These are phyloP conservation scores for Cosmopolites sordidus DNA, from an alignment of 2,888 invertebrate genomes.

Conservation along the genomic window DNA sequence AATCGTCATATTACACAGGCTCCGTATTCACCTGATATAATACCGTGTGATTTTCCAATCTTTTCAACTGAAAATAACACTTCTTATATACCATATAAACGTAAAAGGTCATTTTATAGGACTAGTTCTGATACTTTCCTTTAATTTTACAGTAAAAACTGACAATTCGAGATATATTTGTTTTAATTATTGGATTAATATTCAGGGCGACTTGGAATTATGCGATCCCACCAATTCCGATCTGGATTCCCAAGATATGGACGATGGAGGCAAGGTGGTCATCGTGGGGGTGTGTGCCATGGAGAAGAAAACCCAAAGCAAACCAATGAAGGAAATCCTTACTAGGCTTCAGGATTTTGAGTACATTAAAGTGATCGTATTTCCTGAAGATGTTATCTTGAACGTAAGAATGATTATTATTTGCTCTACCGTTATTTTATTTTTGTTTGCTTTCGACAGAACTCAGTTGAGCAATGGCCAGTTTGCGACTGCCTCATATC, in stretches of 20 bases:
- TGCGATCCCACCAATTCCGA: constrained; percentile 57
- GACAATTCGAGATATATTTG: no score
- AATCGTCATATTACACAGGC: no score
- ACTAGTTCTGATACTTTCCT: no score
- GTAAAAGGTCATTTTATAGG: no score
- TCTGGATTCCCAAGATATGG: constrained; percentile 49
- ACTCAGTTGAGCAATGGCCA: constrained; percentile 97
- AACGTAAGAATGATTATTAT: constrained; percentile 62
- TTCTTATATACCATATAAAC: no score
- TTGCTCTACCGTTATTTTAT: not conserved
- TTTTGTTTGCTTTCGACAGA: constrained; percentile 50
- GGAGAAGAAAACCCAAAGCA: constrained; percentile 98
- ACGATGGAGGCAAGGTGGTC: constrained; percentile 78
- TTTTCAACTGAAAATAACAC: no score
- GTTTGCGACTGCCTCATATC: constrained; percentile 96
- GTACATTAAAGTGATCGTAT: constrained; percentile 90
- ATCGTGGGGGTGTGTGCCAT: constrained; percentile 99
- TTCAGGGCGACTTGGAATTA: constrained; percentile 73
- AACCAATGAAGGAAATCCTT: constrained; percentile 98
- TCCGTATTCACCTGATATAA: no score
- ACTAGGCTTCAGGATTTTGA: constrained; percentile 94
- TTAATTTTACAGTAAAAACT: no score
- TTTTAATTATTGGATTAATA: no score
- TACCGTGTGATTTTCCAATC: no score
- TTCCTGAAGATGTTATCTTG: constrained; percentile 93